A percentile compares a stretch with the other conserved stretches of the same genome.
These are phyloP conservation scores for Oreochromis mossambicus DNA, from an alignment of 2,797 vertebrate genomes.

Conservation along the genomic window DNA sequence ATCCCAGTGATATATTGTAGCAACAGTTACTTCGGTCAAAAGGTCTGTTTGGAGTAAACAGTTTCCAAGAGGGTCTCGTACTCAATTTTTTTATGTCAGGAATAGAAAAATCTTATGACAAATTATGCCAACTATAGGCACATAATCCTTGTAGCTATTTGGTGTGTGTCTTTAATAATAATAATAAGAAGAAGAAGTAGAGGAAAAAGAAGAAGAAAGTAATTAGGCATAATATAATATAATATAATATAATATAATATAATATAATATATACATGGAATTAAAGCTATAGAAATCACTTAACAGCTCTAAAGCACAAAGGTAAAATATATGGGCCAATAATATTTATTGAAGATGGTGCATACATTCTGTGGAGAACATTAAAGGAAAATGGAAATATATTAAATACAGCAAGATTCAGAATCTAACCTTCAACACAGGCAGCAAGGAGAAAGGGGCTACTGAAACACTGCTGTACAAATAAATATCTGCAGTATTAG, in stretches of 20 bases:
- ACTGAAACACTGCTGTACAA: constrained; percentile 36
- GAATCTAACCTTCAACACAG: constrained; percentile 44
- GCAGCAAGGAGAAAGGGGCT: constrained; percentile 43
- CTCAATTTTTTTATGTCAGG: neutral
- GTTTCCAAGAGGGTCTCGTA: neutral
- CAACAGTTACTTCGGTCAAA: neutral
- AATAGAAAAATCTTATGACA: neutral
- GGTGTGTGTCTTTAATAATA: neutral
- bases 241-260: too few species aligned
- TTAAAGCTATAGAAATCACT: neutral
- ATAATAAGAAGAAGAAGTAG: accelerated
- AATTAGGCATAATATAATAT: neutral
- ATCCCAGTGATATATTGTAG: neutral
- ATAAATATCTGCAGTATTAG: constrained; percentile 59
- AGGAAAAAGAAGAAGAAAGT: neutral
- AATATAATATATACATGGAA: neutral
- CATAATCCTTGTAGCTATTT: neutral
- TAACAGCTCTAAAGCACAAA: neutral
- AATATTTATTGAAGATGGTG: neutral
- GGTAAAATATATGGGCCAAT: neutral
- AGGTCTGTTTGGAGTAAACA: neutral
- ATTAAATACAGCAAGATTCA: constrained; percentile 17
- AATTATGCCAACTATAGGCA: neutral
- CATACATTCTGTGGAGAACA: neutral
- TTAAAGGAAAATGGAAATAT: constrained; percentile 13